Evolutionary conservation across 2,113 vertebrate genomes (phyloP), one percentile per base, ranked within the genome.

Genomic region (Oxyruncus cristatus): DNA sequence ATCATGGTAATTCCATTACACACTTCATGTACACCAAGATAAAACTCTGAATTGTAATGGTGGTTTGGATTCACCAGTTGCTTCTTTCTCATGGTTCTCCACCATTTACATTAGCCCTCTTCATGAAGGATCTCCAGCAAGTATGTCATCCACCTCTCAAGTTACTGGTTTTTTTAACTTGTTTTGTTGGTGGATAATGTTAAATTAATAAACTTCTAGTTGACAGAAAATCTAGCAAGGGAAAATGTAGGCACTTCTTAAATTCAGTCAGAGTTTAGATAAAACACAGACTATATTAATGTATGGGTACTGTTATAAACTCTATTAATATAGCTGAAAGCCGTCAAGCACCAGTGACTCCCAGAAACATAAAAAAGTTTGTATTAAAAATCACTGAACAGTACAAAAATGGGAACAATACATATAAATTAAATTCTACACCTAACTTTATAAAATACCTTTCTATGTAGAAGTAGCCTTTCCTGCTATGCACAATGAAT

Each of bases 341-440:
- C 97, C 89, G 96, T 97, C 97, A 98, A 96, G 98, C 98, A 98
- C 95, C 96, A 98, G 53, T 98, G 97, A 97, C 85, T 97, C 97
- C 91, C 87, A 97, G 98, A 98, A 98, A 98, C 98, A 98, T 98
- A 98, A 98, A 98, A 98, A 98, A 98, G 98, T 98, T 98, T 98
- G 97, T 97, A 98, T 98, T 98, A 98, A 98, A 98, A 98, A 98
- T 96, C 98, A 98, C 97, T 98, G 98, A 98, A 97, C 97, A 97
- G 98, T 98, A 98, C 97, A 98, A 97, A 98, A 98, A 97, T 97
- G 98, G 91, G 98, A 98, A 98, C 97, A 98, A 98, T 98, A 98
- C 97, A 97, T 98, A 98, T 97, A 98, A 98, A 98, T 98, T 98
- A 98, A 98, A 98, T 98, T 97, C 97, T 95, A 74, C 41, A 42